A percentile compares a stretch with the other conserved stretches of the same genome.
These are phyloP conservation scores for Psittacula echo DNA, from an alignment of 2,797 vertebrate genomes.

Conservation along the genomic window DNA sequence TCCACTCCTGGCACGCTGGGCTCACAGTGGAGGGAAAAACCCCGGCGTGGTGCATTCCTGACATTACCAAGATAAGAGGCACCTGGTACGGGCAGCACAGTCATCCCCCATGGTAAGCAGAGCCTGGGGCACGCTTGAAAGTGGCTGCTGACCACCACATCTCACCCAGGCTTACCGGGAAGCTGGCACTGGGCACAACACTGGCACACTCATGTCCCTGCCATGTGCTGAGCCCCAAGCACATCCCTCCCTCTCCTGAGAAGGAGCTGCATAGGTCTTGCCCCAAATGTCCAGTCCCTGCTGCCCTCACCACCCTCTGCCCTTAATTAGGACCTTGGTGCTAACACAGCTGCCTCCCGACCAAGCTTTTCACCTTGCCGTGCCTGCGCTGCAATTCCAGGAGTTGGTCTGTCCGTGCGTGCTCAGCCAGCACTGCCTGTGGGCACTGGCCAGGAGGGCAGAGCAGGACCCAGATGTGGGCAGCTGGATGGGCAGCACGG, in stretches of 20 bases:
- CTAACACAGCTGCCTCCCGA: not conserved
- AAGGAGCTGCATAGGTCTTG: not conserved
- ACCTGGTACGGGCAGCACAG: slow-evolving; percentile 46
- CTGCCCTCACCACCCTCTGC: not conserved
- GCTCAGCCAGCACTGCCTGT: not conserved
- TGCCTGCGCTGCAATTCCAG: not conserved
- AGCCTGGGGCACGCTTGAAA: not conserved
- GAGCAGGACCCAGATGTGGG: not conserved
- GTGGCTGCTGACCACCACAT: not conserved
- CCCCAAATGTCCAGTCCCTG: not conserved
- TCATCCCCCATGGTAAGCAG: not conserved
- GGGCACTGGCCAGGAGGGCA: not conserved
- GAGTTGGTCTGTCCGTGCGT: not conserved
- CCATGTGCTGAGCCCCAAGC: not conserved
- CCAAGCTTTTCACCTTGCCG: not conserved
- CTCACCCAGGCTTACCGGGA: not conserved
- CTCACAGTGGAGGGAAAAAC: not conserved
- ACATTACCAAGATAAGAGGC: slow-evolving; percentile 70
- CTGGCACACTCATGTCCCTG: rapidly evolving
- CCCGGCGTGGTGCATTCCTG: slow-evolving; percentile 62
- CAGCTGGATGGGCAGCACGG: not conserved
- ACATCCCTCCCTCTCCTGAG: not conserved
- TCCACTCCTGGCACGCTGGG: not conserved
- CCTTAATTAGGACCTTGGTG: not conserved
- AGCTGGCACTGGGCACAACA: not conserved